Conservation (phyloP, 2,113 vertebrate genomes). For the Neomonachus schauinslandi region DNA sequence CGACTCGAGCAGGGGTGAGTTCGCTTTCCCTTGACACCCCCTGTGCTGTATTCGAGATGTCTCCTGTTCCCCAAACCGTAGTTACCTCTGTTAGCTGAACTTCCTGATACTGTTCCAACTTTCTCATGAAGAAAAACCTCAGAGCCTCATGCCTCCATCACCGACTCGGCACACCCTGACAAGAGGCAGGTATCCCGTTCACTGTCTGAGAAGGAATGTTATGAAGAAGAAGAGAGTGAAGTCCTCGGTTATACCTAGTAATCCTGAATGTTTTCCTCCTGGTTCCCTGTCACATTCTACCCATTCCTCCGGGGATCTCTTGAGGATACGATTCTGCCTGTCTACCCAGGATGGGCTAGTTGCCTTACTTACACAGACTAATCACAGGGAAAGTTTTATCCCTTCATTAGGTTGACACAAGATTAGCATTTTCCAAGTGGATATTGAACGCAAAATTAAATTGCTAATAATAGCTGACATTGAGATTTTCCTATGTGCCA, state of each 20-base stretch:
- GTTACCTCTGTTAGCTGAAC: not conserved
- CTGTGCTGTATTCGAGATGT: not conserved
- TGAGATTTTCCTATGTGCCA: not conserved
- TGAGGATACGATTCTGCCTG: not conserved
- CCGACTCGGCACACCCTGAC: not conserved
- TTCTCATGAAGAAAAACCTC: not conserved
- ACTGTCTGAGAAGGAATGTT: not conserved
- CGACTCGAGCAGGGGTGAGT: not conserved
- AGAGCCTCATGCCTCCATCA: not conserved
- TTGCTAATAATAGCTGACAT: not conserved
- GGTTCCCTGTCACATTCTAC: not conserved
- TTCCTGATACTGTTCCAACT: not conserved
- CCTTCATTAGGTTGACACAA: not conserved
- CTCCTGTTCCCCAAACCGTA: not conserved
- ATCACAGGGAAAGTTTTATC: not conserved
- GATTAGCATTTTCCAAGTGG: constrained; percentile 20
- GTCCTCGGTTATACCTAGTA: not conserved
- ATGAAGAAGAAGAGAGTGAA: not conserved
- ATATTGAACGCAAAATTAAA: constrained; percentile 1
- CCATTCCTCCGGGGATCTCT: not conserved
- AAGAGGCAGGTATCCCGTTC: not conserved
- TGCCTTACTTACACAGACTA: not conserved
- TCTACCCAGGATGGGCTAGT: not conserved
- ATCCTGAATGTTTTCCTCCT: not conserved
- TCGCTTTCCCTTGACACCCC: not conserved